These are phyloP conservation scores for Drosophila antonietae DNA, from an alignment of 2,888 invertebrate genomes.

Conservation along the genomic window DNA sequence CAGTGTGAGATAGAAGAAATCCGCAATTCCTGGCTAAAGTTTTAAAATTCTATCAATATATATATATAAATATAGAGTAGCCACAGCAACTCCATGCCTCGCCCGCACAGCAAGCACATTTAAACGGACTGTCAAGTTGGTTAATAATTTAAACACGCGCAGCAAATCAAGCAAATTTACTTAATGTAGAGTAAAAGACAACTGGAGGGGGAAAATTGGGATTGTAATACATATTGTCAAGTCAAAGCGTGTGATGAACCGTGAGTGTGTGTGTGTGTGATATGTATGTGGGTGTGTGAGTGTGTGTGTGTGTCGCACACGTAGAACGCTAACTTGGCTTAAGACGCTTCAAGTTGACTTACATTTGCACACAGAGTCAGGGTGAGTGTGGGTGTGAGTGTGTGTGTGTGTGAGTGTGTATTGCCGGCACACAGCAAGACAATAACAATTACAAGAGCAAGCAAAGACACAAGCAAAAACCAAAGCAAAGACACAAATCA, in stretches of 20 bases:
- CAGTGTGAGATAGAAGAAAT: background rate
- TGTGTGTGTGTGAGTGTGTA: conserved; percentile 30
- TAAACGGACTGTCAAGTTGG: conserved; percentile 38
- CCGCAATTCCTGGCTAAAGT: background rate
- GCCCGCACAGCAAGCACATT: background rate
- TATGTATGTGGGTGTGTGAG: too few species aligned
- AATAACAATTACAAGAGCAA: conserved; percentile 67
- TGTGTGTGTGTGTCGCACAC: conserved; percentile 7
- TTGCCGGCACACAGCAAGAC: conserved; percentile 67
- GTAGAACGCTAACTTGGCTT: conserved; percentile 45
- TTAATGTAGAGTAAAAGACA: conserved; percentile 2
- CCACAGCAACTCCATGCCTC: background rate
- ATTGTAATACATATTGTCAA: conserved; percentile 23
- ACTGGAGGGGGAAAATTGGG: background rate
- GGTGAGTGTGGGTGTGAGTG: background rate
- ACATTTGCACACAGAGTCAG: conserved; percentile 43
- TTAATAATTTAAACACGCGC: conserved; percentile 70
- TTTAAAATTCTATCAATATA: background rate
- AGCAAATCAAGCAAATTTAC: conserved; percentile 50
- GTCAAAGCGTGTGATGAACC: conserved; percentile 7
- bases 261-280: background rate
- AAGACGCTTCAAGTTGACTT: conserved; percentile 67
- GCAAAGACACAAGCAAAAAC: conserved; percentile 34
- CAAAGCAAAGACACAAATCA: conserved; percentile 43
- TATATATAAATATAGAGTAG: background rate